Evolutionary conservation across 2,113 vertebrate species (phyloP).

Genomic region (Propithecus coquereli): DNA sequence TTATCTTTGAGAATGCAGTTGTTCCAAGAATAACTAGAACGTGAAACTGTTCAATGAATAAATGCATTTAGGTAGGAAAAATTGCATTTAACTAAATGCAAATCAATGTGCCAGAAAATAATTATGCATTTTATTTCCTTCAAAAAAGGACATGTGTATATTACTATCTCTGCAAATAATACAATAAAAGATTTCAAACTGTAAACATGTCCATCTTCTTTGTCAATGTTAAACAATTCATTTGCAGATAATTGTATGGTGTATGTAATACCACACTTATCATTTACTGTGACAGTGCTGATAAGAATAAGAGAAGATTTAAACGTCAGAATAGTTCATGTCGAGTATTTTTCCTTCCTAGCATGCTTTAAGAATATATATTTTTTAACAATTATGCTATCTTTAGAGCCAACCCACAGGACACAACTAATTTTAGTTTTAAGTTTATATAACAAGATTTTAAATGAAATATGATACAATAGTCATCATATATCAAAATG

Average conservation of each 20-base stretch:
- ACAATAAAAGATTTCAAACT: neutral
- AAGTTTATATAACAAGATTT: neutral
- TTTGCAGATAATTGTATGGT: slow-evolving; percentile 37
- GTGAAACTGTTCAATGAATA: neutral
- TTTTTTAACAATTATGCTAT: slow-evolving; percentile 21
- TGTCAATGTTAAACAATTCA: slow-evolving; percentile 9
- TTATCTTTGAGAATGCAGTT: neutral
- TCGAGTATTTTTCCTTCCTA: neutral
- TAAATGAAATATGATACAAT: neutral
- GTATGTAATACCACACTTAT: slow-evolving; percentile 1
- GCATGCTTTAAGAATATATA: slow-evolving; percentile 14
- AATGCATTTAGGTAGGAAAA: neutral
- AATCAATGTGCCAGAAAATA: slow-evolving; percentile 26
- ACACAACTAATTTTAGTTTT: neutral
- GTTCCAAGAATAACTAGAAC: neutral
- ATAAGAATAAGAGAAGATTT: neutral
- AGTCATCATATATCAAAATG: neutral
- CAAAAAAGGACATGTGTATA: neutral
- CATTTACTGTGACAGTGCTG: slow-evolving; percentile 3
- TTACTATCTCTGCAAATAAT: neutral
- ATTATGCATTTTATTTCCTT: neutral
- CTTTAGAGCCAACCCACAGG: neutral
- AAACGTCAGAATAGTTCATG: slow-evolving; percentile 39
- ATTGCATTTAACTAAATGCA: neutral
- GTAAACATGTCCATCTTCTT: neutral